Conservation (phyloP, 2,888 invertebrate species). For the Coenonympha glycerion region DNA sequence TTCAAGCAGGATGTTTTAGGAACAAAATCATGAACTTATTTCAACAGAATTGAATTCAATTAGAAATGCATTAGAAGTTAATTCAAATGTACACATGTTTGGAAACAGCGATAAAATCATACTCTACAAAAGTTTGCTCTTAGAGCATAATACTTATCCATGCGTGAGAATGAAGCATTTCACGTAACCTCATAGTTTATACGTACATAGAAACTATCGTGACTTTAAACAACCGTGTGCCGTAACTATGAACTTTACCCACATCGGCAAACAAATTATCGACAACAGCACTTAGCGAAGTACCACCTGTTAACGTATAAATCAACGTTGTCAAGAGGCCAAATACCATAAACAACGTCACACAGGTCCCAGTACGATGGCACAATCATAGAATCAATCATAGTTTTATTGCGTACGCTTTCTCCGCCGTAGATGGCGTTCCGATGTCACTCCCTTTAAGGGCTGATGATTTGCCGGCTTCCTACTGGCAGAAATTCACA, state of each 20-base stretch:
- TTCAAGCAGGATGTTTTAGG: too few species aligned
- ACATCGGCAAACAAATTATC: not conserved
- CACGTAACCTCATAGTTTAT: too few species aligned
- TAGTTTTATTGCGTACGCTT: conserved; percentile 49
- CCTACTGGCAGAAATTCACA: conserved; percentile 30
- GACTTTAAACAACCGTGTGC: not conserved
- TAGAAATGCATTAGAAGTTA: too few species aligned
- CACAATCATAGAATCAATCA: conserved; percentile 46
- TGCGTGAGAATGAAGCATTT: too few species aligned
- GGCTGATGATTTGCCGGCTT: conserved; percentile 46
- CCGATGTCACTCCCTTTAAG: conserved; percentile 48
- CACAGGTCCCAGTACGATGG: conserved; percentile 24
- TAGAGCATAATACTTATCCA: too few species aligned
- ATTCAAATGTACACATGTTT: too few species aligned
- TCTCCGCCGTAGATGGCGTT: conserved; percentile 46
- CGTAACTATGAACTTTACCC: not conserved
- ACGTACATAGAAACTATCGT: not conserved
- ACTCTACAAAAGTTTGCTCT: too few species aligned
- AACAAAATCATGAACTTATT: too few species aligned
- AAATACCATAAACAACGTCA: conserved; percentile 23
- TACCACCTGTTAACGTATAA: conserved; percentile 14
- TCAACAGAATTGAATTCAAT: too few species aligned
- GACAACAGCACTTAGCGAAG: not conserved
- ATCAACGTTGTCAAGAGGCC: conserved; percentile 17
- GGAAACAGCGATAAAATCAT: too few species aligned